Conservation (phyloP, 2,113 vertebrate species). For the Tricholaema leucomelas region DNA sequence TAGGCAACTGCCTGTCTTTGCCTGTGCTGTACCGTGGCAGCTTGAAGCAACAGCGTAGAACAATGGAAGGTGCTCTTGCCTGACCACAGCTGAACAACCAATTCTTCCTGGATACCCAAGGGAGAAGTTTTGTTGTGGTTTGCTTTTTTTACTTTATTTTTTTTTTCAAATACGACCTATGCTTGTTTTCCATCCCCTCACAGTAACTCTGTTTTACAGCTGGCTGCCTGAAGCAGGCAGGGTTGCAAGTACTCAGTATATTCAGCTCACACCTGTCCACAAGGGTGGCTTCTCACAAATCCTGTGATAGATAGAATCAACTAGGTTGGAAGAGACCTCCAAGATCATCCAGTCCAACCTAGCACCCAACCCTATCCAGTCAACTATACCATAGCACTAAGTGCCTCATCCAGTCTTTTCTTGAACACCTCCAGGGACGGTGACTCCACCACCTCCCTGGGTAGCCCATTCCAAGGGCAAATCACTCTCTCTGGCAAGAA, state of each 20-base stretch:
- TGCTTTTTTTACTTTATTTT: not conserved
- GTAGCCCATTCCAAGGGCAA: too few relatives aligned
- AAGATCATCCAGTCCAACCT: too few relatives aligned
- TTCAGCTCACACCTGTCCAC: not conserved
- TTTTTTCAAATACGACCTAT: not conserved
- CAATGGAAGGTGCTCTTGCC: not conserved
- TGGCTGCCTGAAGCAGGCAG: not conserved
- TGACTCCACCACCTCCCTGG: too few relatives aligned
- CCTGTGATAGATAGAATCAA: too few relatives aligned
- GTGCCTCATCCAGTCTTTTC: too few relatives aligned
- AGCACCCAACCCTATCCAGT: too few relatives aligned
- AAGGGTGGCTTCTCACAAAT: not conserved
- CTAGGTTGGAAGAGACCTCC: too few relatives aligned
- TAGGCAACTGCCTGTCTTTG: not conserved
- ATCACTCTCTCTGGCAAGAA: too few relatives aligned
- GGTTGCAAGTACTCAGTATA: not conserved
- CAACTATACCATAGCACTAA: too few relatives aligned
- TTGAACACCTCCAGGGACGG: too few relatives aligned
- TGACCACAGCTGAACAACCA: not conserved
- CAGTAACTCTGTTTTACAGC: not conserved
- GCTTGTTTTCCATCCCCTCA: not conserved
- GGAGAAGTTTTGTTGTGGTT: not conserved
- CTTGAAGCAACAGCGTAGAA: not conserved
- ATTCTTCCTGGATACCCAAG: not conserved
- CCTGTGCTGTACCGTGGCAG: not conserved